Evolutionary conservation across 1,140 invertebrate species (phyloP).

Genomic region (Platorchestia sp.): DNA sequence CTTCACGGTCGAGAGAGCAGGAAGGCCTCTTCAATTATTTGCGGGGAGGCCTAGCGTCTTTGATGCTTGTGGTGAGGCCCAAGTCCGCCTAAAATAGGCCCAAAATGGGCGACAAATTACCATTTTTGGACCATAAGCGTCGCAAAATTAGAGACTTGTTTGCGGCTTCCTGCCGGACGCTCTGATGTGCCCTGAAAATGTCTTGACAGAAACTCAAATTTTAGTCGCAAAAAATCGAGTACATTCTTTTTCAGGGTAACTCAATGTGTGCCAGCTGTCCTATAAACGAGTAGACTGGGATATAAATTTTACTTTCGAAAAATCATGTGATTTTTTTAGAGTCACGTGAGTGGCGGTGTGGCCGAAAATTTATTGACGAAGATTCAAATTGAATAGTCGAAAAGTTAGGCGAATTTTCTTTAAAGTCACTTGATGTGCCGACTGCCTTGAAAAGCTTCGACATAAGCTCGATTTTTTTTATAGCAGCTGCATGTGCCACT

Average conservation of each 20-base stretch:
- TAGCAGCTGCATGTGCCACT: too few relatives aligned
- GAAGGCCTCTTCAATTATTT: background rate
- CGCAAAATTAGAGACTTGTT: constrained; percentile 8
- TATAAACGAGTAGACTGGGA: background rate
- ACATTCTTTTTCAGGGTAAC: too few relatives aligned
- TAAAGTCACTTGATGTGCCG: too few relatives aligned
- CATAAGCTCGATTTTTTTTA: too few relatives aligned
- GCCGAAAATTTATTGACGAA: too few relatives aligned
- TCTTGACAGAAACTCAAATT: background rate
- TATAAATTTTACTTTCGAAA: background rate
- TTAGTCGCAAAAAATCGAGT: background rate
- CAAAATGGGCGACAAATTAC: background rate
- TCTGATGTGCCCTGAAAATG: background rate
- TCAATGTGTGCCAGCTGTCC: too few relatives aligned
- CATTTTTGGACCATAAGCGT: background rate
- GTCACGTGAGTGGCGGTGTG: too few relatives aligned
- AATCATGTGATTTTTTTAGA: too few relatives aligned
- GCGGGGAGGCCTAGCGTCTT: background rate
- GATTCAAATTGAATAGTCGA: too few relatives aligned
- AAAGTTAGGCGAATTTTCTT: too few relatives aligned
- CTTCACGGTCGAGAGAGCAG: background rate
- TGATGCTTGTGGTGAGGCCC: background rate
- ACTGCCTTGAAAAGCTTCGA: too few relatives aligned
- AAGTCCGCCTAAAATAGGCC: background rate
- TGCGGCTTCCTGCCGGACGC: background rate